Evolutionary conservation across 2,797 vertebrate genomes (phyloP), one percentile per base, ranked within the genome.

Genomic region (Discoglossus pictus): DNA sequence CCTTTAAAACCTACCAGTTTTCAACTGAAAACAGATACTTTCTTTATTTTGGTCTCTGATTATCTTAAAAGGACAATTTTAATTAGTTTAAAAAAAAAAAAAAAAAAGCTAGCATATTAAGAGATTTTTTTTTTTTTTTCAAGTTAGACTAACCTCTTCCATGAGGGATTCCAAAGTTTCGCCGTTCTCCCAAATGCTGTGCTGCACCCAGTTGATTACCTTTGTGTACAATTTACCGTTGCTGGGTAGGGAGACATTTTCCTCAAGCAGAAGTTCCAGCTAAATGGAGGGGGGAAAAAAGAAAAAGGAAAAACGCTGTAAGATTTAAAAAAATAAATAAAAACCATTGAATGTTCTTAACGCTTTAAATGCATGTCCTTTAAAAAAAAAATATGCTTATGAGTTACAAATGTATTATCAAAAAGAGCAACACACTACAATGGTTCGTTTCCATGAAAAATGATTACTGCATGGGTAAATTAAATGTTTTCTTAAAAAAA

Each of bases 151-250:
- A 91, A 99, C 97, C 97, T 99, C 96, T 85, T 96, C 93, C 95
- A 98, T 98, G 55, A 99, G 88, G 75, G 90, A 92, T 80, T 96
- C 94, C 84, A 99, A 90, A 66, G 88, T 93, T 85, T 94, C 94
- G 82, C 96, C 97, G 0, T 96, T 97, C 86, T 98, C 97, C 95
- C 94, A 97, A 78, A 99, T 88, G 88, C 95, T 97, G 54, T 93
- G 94, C 83, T 99, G 97, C 76, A 99, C 96, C 97, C 97, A 99
- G 90, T 88, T 94, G 80, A 99, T 96, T 89, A 99, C 94, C 90
- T 99, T 99, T 54, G 94, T 93, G 83, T 98, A 99, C 72, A 99
- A 82, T 85, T 98, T 99, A 81, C 96, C 97, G 24, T 99, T 98
- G 87, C 93, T 95, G 80, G 97, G 97, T 80, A 99, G 90, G 65